Percentiles rank a stretch among this genome's conserved stretches.
Evolutionary conservation across 2,888 invertebrate genomes (phyloP).

Genomic region (Choreutis nemorana): DNA sequence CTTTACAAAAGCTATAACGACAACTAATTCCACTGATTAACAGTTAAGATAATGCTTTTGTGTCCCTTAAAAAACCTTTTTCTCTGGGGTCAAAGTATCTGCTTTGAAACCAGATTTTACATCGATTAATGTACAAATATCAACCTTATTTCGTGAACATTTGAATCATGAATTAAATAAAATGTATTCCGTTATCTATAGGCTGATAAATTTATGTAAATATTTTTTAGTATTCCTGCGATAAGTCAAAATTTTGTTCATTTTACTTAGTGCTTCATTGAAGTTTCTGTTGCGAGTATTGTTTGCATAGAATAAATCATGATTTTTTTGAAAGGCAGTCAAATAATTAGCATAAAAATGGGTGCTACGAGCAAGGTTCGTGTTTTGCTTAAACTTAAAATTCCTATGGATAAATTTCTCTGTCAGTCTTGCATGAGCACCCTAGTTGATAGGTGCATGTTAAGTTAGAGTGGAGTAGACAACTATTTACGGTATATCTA

Average conservation of each 20-base stretch:
- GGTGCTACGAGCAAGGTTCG: constrained; percentile 42
- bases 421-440: constrained; percentile 28
- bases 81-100: constrained; percentile 25
- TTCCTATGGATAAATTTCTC: constrained; percentile 4
- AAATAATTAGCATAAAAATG: constrained; percentile 50
- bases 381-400: constrained; percentile 13
- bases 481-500: constrained; percentile 3
- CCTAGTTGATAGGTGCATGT: constrained; percentile 16
- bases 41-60: no score
- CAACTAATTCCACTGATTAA: no score
- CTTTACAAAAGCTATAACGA: no score
- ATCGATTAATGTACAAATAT: not conserved
- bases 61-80: not conserved
- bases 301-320: constrained; percentile 28
- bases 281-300: constrained; percentile 11
- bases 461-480: constrained; percentile 11
- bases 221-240: constrained; percentile 25
- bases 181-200: constrained; percentile 5
- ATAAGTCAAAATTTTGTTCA: constrained; percentile 21
- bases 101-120: constrained; percentile 5
- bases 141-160: not conserved
- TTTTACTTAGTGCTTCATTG: constrained; percentile 16
- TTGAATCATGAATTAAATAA: not conserved
- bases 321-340: constrained; percentile 41
- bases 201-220: constrained; percentile 37